phyloP scores from a whole-genome alignment of 2,888 invertebrate genomes.

The Noctua janthe region DNA sequence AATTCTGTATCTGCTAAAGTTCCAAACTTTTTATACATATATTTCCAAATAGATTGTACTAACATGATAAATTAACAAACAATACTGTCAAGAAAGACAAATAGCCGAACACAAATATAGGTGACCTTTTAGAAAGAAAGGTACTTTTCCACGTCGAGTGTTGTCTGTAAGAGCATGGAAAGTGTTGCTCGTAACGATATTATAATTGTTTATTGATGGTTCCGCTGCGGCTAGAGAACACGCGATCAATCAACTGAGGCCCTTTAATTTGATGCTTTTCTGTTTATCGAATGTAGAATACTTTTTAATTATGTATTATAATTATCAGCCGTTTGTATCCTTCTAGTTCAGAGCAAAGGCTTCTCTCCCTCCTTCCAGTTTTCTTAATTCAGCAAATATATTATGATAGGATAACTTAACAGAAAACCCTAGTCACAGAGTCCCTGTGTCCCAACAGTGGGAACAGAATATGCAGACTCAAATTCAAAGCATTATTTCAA shows the following conservation, averaged over 20 bases:
- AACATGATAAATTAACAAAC: conserved; percentile 2
- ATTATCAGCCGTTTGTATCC: not conserved
- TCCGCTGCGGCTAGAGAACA: conserved; percentile 28
- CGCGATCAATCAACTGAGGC: conserved; percentile 54
- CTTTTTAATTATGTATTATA: not conserved
- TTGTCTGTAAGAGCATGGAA: conserved; percentile 22
- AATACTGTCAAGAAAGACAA: conserved; percentile 22
- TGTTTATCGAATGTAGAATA: not conserved
- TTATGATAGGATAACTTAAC: not conserved
- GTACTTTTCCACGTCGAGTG: conserved; percentile 36
- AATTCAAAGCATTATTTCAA: no score
- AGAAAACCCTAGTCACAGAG: not conserved
- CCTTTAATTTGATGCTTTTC: conserved; percentile 26
- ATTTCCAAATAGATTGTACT: not conserved
- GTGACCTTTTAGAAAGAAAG: conserved; percentile 18
- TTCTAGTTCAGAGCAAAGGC: not conserved
- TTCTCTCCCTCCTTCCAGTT: not conserved
- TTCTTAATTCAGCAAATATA: not conserved
- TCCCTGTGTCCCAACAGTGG: not conserved
- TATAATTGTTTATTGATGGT: conserved; percentile 67
- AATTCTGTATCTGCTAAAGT: not conserved
- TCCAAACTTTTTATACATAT: not conserved
- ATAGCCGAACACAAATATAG: conserved; percentile 30
- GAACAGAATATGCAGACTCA: not conserved
- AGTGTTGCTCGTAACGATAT: conserved; percentile 56